phyloP scores from a whole-genome alignment of 1,140 invertebrate species.

The Caenorhabditis inopinata region DNA sequence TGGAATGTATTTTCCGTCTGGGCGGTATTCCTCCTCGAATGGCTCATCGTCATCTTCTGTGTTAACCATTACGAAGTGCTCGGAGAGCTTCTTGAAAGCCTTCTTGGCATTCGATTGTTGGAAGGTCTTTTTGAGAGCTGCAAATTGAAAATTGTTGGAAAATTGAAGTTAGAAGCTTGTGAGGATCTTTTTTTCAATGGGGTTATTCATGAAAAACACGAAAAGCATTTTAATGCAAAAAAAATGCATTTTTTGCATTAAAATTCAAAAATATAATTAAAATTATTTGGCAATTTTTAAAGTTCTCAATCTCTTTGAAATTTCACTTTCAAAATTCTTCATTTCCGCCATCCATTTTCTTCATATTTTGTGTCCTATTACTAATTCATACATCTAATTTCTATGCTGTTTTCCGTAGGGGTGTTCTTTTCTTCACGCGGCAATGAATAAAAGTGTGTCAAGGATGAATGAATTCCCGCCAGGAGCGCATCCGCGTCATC shows the following conservation, averaged over 20 bases:
- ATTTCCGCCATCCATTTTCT: too few relatives aligned
- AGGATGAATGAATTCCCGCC: conserved; percentile 11
- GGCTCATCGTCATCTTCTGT: conserved; percentile 66
- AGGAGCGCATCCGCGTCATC: background rate
- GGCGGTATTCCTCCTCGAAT: conserved; percentile 59
- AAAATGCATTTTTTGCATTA: too few relatives aligned
- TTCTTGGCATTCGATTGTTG: conserved; percentile 66
- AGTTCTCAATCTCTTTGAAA: too few relatives aligned
- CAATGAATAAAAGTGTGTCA: background rate
- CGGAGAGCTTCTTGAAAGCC: conserved; percentile 63
- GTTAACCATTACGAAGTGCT: conserved; percentile 66
- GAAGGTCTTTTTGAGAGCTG: conserved; percentile 65
- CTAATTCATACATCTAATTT: too few relatives aligned
- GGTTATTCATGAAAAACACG: too few relatives aligned
- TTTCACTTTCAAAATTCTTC: too few relatives aligned
- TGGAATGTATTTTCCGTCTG: conserved; percentile 65
- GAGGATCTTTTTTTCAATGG: too few relatives aligned
- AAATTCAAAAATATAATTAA: too few relatives aligned
- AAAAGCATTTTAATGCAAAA: too few relatives aligned
- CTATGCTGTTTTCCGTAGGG: too few relatives aligned
- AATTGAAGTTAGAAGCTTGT: background rate
- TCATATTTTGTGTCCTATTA: too few relatives aligned
- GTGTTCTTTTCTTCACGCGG: background rate
- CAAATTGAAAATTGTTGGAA: conserved; percentile 21
- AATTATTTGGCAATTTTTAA: too few relatives aligned